A percentile compares a stretch with the other conserved stretches of the same genome.
Evolutionary conservation across 1,140 invertebrate genomes (phyloP).

Genomic region (Papilio polytes): DNA sequence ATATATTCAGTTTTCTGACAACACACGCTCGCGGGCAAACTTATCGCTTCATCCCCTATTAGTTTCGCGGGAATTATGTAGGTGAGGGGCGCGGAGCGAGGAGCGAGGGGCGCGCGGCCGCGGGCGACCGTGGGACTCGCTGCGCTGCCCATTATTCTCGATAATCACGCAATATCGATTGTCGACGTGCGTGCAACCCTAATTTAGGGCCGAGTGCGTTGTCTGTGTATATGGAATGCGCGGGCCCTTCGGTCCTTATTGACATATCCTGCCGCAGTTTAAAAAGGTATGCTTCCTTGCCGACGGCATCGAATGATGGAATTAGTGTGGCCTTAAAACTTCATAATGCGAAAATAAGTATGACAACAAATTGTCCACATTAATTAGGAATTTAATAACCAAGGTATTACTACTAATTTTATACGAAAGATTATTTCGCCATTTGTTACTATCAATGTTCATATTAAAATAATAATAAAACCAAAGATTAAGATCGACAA

Average conservation of each 20-base stretch:
- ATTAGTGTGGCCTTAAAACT: background rate
- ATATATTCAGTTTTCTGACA: constrained; percentile 7
- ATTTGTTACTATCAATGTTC: background rate
- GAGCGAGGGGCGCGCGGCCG: constrained; percentile 48
- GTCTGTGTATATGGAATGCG: constrained; percentile 44
- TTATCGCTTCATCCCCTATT: constrained; percentile 54
- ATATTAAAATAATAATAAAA: too few relatives aligned
- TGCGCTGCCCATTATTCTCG: constrained; percentile 67
- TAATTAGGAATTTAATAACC: background rate
- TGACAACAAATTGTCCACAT: background rate
- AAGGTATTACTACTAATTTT: constrained; percentile 9
- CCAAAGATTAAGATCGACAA: too few relatives aligned
- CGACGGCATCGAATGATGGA: background rate
- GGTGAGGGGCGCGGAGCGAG: constrained; percentile 59
- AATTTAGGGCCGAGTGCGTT: constrained; percentile 56
- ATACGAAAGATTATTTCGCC: background rate
- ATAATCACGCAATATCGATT: constrained; percentile 81
- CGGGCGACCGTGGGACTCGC: constrained; percentile 52
- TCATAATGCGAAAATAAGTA: background rate
- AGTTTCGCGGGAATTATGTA: constrained; percentile 47
- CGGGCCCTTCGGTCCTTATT: constrained; percentile 38
- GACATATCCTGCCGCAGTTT: constrained; percentile 11
- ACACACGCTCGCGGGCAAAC: constrained; percentile 13
- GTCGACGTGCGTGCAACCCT: constrained; percentile 73
- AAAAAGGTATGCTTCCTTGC: background rate